Evolutionary conservation across 2,888 invertebrate species (phyloP).

Genomic region (Epirrita christyi): DNA sequence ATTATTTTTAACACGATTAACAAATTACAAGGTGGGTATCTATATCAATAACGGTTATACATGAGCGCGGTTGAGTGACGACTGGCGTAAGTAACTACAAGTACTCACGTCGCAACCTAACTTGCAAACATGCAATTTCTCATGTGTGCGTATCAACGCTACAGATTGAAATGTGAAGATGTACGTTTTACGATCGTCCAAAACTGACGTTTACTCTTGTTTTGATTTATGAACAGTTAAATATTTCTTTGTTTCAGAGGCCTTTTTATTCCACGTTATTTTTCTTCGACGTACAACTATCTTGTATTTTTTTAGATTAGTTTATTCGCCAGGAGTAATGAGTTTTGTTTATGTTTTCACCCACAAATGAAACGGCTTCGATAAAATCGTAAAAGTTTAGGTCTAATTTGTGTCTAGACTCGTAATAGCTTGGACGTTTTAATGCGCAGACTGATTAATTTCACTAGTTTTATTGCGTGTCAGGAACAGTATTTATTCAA

Average conservation of each 20-base stretch:
- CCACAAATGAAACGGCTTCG: conserved; percentile 45
- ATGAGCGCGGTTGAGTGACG: too few relatives aligned
- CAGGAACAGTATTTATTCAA: conserved; percentile 6
- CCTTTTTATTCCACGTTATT: conserved; percentile 33
- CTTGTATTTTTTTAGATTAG: conserved; percentile 31
- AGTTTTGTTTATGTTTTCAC: conserved; percentile 57
- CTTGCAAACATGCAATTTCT: too few relatives aligned
- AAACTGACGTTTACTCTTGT: conserved; percentile 67
- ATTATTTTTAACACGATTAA: too few relatives aligned
- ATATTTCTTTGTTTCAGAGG: conserved; percentile 54
- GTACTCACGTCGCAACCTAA: too few relatives aligned
- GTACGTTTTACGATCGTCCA: conserved; percentile 63
- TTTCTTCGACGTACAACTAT: conserved; percentile 42
- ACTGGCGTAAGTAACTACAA: too few relatives aligned
- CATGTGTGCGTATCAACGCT: too few relatives aligned
- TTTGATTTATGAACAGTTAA: conserved; percentile 66
- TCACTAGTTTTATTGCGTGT: conserved; percentile 17
- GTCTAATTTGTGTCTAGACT: conserved; percentile 57
- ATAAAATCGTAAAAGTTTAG: conserved; percentile 55
- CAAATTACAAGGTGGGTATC: too few relatives aligned
- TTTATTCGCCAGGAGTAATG: conserved; percentile 53
- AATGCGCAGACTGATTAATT: conserved; percentile 35
- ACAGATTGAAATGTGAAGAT: conserved; percentile 44
- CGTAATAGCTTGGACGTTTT: conserved; percentile 36
- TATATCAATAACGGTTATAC: too few relatives aligned